Percentiles rank a stretch among this genome's conserved stretches.
Conservation (phyloP, 2,888 invertebrate genomes). For the Pterobdella sp. region DNA sequence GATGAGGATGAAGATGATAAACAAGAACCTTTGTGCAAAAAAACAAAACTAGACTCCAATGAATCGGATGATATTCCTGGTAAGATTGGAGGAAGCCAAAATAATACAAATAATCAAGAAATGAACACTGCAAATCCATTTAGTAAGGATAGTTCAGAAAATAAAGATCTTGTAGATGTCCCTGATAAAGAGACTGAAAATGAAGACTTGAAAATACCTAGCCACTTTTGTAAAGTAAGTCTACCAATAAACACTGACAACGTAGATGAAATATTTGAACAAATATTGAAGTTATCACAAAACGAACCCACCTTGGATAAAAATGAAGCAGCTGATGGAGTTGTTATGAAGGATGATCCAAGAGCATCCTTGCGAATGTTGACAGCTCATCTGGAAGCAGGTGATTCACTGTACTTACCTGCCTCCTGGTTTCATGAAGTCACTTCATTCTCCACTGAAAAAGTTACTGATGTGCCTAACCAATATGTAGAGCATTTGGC, state of each 20-base stretch:
- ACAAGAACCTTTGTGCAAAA: not conserved
- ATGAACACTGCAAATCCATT: not conserved
- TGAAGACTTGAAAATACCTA: conserved; percentile 19
- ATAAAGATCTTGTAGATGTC: not conserved
- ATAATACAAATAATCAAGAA: conserved; percentile 18
- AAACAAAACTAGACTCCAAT: not conserved
- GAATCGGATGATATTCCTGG: conserved; percentile 7
- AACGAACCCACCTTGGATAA: no score
- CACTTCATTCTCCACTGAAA: conserved; percentile 29
- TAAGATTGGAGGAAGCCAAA: not conserved
- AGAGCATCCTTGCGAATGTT: conserved; percentile 17
- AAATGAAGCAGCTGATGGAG: not conserved
- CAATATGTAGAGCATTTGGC: conserved; percentile 31
- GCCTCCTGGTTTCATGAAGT: conserved; percentile 36
- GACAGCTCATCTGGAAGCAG: conserved; percentile 19
- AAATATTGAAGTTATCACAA: no score
- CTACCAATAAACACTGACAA: conserved; percentile 27
- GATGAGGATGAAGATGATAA: conserved; percentile 26
- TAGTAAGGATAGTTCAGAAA: not conserved
- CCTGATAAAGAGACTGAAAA: not conserved
- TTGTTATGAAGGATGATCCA: not conserved
- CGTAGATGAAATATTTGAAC: conserved; percentile 15
- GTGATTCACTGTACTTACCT: conserved; percentile 33
- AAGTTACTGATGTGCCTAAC: not conserved
- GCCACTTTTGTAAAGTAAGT: conserved; percentile 31